Percentiles rank a stretch among this genome's conserved stretches.
phyloP scores from a whole-genome alignment of 2,888 invertebrate species.

The Parnassius glacialis region DNA sequence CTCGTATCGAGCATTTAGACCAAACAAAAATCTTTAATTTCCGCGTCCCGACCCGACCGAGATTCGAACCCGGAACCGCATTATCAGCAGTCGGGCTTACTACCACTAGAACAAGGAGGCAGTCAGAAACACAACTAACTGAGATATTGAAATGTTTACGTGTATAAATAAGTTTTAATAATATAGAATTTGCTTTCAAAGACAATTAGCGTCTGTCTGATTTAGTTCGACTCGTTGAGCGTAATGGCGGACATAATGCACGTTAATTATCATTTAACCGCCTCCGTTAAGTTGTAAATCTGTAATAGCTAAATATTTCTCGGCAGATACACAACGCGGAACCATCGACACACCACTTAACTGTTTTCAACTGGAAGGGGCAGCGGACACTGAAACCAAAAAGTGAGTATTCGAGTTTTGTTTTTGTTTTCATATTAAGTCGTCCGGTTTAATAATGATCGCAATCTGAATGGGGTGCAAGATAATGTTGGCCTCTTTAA shows the following conservation, averaged over 20 bases:
- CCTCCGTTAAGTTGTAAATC: conserved; percentile 20
- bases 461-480: too few species aligned
- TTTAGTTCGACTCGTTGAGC: conserved; percentile 13
- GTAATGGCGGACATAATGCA: conserved; percentile 15
- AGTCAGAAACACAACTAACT: too few species aligned
- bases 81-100: too few species aligned
- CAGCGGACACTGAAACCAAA: conserved; percentile 25
- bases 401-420: not conserved
- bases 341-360: conserved; percentile 30
- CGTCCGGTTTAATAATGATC: too few species aligned
- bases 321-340: conserved; percentile 36
- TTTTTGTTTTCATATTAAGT: too few species aligned
- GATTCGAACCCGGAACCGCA: too few species aligned
- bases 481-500: too few species aligned
- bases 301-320: conserved; percentile 32
- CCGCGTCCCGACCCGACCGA: not conserved
- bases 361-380: conserved; percentile 29
- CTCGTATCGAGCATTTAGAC: not conserved
- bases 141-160: too few species aligned
- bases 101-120: too few species aligned
- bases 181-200: not conserved
- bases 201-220: not conserved
- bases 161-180: not conserved
- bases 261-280: conserved; percentile 18
- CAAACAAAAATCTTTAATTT: conserved; percentile 10